Base-by-base conservation (phyloP, 1,140 invertebrate genomes). In the Hyphantria cunea region DNA sequence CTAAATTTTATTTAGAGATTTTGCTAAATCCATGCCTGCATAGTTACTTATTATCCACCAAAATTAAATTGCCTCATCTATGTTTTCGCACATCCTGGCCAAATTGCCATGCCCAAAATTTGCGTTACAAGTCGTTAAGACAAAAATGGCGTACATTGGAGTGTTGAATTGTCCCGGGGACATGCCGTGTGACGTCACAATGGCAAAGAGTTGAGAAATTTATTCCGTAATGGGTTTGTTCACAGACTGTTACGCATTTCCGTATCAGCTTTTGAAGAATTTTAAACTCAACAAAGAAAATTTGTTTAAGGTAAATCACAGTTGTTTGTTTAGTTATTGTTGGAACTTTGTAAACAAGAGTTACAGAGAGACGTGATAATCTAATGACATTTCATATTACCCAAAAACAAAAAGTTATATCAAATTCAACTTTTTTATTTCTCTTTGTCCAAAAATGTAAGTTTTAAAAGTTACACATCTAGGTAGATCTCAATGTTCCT, bases 51-150 rank as follows among this genome's bases (percentile, higher is more conserved):
- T 25, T 25, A 25, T 25, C 17, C 17, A 25, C 17, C 5, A 25
- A 5, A 25, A 25, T 25, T 44, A 12, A 44, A 44, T 3, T 44
- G 12, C 47, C 47, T 10, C 15, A 49, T 25, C 14, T 9, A 31
- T 17, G 6, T 5, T 10, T 31, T 25, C 11, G 17, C 13, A 25
- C 17, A 49, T 49, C 47, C 8, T 49, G 10, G 12, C 15, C 15
- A 49, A 49, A 49, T 49, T 49, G 17, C 47, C 47, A 49, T 17
- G 12, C 25, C 11, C 31, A 49, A 49, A 49, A 39, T 39, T 39
- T 31, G 10, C 17, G 47, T 49, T n/a, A 31, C 47, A 32, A 25
- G 47, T 49, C 17, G 47, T 49, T 25, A 49, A 49, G 47, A 32
- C 47, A 49, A 49, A 49, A 49, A 49, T 49, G 47, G 15, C 17